These are phyloP conservation scores for Potorous gilbertii DNA, from an alignment of 2,797 vertebrate genomes.

Conservation along the genomic window DNA sequence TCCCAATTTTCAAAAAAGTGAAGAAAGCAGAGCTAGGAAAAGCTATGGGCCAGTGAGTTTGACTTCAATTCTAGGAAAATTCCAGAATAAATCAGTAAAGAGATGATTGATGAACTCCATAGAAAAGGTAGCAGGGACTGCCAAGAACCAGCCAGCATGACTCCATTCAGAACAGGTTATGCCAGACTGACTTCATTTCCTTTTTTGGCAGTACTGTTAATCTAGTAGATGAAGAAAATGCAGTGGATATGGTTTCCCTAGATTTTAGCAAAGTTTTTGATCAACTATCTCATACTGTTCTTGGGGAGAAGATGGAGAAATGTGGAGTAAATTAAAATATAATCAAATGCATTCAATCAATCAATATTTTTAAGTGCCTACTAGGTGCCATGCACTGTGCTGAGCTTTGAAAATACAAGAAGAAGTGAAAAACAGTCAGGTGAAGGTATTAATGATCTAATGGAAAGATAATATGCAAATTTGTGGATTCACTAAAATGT, in stretches of 20 bases:
- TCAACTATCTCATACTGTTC: background rate
- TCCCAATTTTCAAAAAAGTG: background rate
- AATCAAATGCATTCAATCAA: background rate
- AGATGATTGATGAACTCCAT: slow-evolving; percentile 1
- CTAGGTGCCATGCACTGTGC: background rate
- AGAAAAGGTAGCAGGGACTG: background rate
- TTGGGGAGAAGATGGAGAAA: background rate
- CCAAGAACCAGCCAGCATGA: background rate
- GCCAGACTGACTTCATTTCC: background rate
- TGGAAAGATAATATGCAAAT: background rate
- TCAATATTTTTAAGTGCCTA: background rate
- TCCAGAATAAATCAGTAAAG: background rate
- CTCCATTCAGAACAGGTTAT: background rate
- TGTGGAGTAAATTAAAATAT: background rate
- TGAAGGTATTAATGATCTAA: background rate
- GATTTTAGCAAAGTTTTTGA: background rate
- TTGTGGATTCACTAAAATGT: background rate
- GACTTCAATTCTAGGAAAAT: background rate
- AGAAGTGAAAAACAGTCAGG: background rate
- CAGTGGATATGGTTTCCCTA: background rate
- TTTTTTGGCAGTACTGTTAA: background rate
- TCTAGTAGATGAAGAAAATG: background rate
- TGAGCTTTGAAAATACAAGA: background rate
- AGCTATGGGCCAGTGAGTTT: background rate
- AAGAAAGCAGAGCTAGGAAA: background rate